Base-by-base conservation (phyloP, 2,888 invertebrate genomes). In the Meganola albula region DNA sequence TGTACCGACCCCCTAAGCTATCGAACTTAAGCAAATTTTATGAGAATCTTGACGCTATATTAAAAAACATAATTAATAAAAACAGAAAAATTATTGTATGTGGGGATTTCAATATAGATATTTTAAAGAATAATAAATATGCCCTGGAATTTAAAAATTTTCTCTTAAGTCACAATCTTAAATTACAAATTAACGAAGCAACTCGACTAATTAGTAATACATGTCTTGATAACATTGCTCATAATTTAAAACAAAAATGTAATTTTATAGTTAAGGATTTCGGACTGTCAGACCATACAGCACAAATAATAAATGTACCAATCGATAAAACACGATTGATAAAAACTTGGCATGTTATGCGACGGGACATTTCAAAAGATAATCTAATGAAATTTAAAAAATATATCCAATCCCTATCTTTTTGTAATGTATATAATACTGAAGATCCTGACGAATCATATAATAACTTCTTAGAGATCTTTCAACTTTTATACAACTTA, bases 221-320 rank as follows among this genome's bases (percentile, higher is more conserved):
- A 5, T 16, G 16, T 16, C 11, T 23, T 4, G 10, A 27, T 10
- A 27, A 14, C 10, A 8, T 31, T 12, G 31, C 31, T 12, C 31
- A 31, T 12, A 31, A 31, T 21, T 8, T 12, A 9, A 10, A 12
- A 2, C 12, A 12, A 4, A 18, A 29, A 1, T 26, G 27, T 18
- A 14, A 21, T 24, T 12, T 22, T 10, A 12, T 29, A 16, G 18
- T 40, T 10, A 18, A 22, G 5, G 41, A 41, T 12, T 10, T 39
- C 1, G 31, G 26, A 5, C 10, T 40, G 1, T 40, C 40, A 9
- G 40, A 40, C 24, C 40, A 40, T 12, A 30, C 32, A 5, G 27
- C 40, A 2, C 35, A 40, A 28, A 6, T 40, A 12, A 2, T 40
- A 6, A 35, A 22, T 8, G 11, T 31, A 18, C 41, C 41, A 10